Evolutionary conservation across 1,140 invertebrate species (phyloP).

Genomic region (Pantala flavescens): DNA sequence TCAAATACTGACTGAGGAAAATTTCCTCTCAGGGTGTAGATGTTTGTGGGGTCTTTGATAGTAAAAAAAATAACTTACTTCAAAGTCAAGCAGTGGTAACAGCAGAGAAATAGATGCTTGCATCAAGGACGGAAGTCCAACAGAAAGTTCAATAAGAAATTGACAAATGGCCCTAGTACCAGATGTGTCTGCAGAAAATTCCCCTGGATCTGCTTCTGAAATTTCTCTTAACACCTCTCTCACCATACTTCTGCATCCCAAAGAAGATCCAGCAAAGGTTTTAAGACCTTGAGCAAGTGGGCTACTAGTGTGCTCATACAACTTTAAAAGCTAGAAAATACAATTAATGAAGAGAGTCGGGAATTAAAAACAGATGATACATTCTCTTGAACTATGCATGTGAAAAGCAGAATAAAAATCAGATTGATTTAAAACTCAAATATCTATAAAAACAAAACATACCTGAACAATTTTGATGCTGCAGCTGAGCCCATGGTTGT

Average conservation of each 20-base stretch:
- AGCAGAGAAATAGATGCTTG: conserved; percentile 48
- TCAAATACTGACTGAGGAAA: too few species aligned
- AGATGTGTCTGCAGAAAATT: conserved; percentile 41
- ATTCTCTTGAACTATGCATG: too few species aligned
- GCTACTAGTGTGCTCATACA: conserved; percentile 54
- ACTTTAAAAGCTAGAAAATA: conserved; percentile 53
- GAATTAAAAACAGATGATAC: too few species aligned
- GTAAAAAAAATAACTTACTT: conserved; percentile 31
- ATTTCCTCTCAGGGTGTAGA: too few species aligned
- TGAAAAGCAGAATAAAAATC: too few species aligned
- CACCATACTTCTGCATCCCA: conserved; percentile 50
- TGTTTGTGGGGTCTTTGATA: too few species aligned
- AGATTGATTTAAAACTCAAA: too few species aligned
- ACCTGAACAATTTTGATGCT: conserved; percentile 56
- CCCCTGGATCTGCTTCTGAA: conserved; percentile 41
- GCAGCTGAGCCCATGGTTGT: conserved; percentile 62
- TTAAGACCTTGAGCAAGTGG: conserved; percentile 56
- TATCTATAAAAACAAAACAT: conserved; percentile 19
- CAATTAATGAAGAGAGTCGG: conserved; percentile 20
- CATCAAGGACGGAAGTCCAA: conserved; percentile 50
- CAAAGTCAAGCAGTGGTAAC: conserved; percentile 44
- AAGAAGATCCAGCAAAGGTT: conserved; percentile 33
- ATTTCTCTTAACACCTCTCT: conserved; percentile 64
- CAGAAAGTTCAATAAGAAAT: conserved; percentile 59
- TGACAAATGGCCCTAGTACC: conserved; percentile 50